Conservation (phyloP, 2,888 invertebrate genomes). For the Exephanes ischioxanthus region DNA sequence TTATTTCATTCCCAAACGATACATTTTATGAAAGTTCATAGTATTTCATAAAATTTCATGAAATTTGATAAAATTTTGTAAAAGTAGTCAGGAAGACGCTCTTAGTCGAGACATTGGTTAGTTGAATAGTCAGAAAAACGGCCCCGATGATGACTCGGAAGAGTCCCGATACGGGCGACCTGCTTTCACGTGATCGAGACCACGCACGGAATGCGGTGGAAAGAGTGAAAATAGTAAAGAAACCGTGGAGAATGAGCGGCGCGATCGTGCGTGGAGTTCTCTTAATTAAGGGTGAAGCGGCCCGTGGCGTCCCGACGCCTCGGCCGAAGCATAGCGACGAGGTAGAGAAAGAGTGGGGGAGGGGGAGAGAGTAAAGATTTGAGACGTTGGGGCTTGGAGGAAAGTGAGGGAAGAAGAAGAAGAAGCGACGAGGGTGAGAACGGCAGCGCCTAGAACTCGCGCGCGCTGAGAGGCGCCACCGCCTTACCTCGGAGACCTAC, state of each 20-base stretch:
- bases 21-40: not conserved
- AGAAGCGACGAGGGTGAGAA: conserved; percentile 76
- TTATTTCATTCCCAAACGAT: not conserved
- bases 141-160: conserved; percentile 6
- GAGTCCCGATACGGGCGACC: not conserved
- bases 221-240: conserved; percentile 53
- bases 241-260: conserved; percentile 76
- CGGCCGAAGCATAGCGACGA: conserved; percentile 50
- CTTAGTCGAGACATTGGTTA: too few species aligned
- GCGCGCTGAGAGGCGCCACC: conserved; percentile 79
- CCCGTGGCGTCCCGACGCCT: conserved; percentile 35
- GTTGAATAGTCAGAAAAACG: not conserved
- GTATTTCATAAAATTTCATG: too few species aligned
- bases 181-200: conserved; percentile 6
- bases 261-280: conserved; percentile 76
- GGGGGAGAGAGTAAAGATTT: conserved; percentile 57
- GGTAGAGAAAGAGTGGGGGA: conserved; percentile 44
- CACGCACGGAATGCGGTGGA: conserved; percentile 22
- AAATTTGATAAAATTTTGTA: too few species aligned
- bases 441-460: conserved; percentile 75
- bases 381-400: conserved; percentile 2
- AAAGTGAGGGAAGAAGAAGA: conserved; percentile 28
- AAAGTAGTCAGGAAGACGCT: too few species aligned
- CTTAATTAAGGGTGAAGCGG: conserved; percentile 79
- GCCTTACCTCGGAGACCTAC: conserved; percentile 73